Percentiles rank a stretch among this genome's conserved stretches.
phyloP scores from a whole-genome alignment of 2,888 invertebrate genomes.

The Eueremaeus valkanovi region DNA sequence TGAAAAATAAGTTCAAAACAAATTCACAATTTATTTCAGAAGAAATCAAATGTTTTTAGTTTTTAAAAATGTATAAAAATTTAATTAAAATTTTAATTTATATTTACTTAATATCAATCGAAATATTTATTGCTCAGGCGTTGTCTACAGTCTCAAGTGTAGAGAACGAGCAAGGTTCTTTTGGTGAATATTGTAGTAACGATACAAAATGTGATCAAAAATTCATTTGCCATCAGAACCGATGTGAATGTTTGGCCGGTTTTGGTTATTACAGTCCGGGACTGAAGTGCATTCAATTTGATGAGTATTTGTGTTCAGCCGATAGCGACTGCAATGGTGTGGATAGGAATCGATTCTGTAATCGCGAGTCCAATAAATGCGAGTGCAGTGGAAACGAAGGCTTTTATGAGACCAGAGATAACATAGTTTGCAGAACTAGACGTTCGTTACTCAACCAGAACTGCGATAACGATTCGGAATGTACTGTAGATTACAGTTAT shows the following conservation, averaged over 20 bases:
- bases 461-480: conserved; percentile 8
- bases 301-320: not conserved
- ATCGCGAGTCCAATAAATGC: not conserved
- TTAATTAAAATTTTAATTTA: not conserved
- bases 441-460: conserved; percentile 11
- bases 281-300: conserved; percentile 12
- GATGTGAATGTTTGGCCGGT: conserved; percentile 8
- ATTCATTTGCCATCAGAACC: conserved; percentile 3
- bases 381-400: conserved; percentile 2
- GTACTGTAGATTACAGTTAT: conserved; percentile 9
- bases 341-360: conserved; percentile 30
- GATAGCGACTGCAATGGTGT: conserved; percentile 33
- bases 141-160: too few relatives aligned
- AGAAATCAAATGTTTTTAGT: not conserved
- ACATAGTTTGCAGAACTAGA: not conserved
- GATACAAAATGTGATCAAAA: not conserved
- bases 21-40: not conserved
- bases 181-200: not conserved
- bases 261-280: not conserved
- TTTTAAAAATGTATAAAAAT: not conserved
- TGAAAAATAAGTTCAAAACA: not conserved
- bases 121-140: not conserved
- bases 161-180: not conserved
- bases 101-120: not conserved
- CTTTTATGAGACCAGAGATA: not conserved